These are phyloP conservation scores for Pseudoatta argentina DNA, from an alignment of 1,140 invertebrate genomes.

Conservation along the genomic window DNA sequence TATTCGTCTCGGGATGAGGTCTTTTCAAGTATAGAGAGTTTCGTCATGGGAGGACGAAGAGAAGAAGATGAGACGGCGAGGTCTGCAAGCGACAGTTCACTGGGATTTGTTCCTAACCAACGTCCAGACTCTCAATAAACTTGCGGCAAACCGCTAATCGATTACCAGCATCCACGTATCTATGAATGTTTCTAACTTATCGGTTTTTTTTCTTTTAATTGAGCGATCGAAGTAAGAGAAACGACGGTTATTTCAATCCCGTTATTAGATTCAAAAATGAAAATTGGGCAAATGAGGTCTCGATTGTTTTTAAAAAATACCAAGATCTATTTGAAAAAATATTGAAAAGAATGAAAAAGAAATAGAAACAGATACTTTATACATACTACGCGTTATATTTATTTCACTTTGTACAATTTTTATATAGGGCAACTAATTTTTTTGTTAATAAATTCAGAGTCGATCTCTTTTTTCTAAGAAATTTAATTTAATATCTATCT, in stretches of 20 bases:
- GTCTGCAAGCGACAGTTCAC: slow-evolving; percentile 10
- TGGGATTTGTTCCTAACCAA: slow-evolving; percentile 19
- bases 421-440: neutral
- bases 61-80: neutral
- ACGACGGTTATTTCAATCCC: neutral
- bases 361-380: neutral
- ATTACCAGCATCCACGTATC: slow-evolving; percentile 6
- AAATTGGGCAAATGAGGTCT: neutral
- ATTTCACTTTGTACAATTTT: neutral
- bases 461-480: neutral
- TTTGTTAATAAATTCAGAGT: neutral
- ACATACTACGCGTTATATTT: neutral
- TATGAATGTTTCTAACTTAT: neutral
- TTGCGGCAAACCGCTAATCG: slow-evolving; percentile 39
- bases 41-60: neutral
- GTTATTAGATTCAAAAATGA: neutral
- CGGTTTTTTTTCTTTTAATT: neutral
- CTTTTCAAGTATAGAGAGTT: neutral
- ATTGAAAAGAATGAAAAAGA: neutral
- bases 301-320: neutral
- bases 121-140: slow-evolving; percentile 39
- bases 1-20: slow-evolving; percentile 14
- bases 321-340: neutral
- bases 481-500: neutral
- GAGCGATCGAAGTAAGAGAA: neutral